phyloP scores from a whole-genome alignment of 1,140 invertebrate species.

The Paracyclopina nana region DNA sequence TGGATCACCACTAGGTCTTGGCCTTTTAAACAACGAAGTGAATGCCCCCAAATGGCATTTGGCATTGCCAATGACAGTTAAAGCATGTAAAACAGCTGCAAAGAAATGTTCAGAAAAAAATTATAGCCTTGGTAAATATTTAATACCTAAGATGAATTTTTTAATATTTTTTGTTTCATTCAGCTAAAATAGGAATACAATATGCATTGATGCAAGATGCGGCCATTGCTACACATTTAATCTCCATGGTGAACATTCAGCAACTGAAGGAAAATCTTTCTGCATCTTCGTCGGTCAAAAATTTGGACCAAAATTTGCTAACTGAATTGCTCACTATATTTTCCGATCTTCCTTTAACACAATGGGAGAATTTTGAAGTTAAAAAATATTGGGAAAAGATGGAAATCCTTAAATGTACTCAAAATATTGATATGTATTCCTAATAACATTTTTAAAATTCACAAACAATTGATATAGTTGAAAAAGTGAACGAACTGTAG shows the following conservation, averaged over 20 bases:
- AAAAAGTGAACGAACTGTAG: background rate
- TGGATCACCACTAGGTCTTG: background rate
- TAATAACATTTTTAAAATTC: background rate
- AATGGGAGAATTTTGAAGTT: conserved; percentile 1
- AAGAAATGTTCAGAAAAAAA: background rate
- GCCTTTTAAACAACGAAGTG: background rate
- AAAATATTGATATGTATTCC: background rate
- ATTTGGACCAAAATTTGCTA: conserved; percentile 1
- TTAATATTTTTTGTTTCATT: background rate
- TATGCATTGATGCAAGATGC: background rate
- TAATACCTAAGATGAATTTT: background rate
- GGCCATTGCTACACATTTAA: background rate
- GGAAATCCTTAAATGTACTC: background rate
- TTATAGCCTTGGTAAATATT: background rate
- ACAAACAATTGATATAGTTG: background rate
- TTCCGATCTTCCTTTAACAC: background rate
- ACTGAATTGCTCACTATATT: background rate
- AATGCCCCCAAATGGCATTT: background rate
- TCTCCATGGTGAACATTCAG: background rate
- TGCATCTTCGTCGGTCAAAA: no score
- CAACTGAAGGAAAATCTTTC: background rate
- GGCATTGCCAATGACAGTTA: background rate
- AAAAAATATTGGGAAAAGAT: background rate
- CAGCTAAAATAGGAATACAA: background rate
- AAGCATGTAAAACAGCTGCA: background rate